Base-by-base conservation (phyloP, 2,888 invertebrate genomes). In the Platycheirus rosarum region DNA sequence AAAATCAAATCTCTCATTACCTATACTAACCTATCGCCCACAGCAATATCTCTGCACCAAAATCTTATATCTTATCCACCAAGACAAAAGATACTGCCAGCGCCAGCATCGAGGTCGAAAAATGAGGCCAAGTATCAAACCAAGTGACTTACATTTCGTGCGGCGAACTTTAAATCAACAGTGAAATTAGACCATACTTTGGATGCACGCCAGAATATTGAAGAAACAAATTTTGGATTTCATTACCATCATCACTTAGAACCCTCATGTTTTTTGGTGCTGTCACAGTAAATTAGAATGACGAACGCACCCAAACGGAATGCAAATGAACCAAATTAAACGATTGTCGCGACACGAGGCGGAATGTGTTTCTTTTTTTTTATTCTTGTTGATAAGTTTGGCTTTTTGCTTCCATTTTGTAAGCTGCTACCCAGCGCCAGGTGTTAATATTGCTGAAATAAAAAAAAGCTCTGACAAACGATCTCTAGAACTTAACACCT, bases 111-210 rank as follows among this genome's bases (percentile, higher is more conserved):
- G 40, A 57, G 57, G 57, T 40, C 57, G 23, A 14, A 13, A 9
- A 74, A 49, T 79, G 53, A 32, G 74, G 60, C 51, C 63, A 62
- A 40, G 13, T 49, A 42, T n/a, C 14, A 26, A 37, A 51, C 18
- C 29, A 32, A 46, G 18, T 79, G 68, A 37, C 68, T 57, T 40
- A 40, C 14, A 55, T 74, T 73, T 63, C 74, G 74, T 79, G 78
- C 68, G 40, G 44, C 62, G 74, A 57, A 77, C 42, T 18, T 68
- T 48, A 7, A 71, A 77, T 71, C 48, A 49, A 23, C 35, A 13
- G 4, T 35, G 73, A 62, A 68, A 68, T 40, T 63, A 14, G 74
- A 79, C 74, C 74, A 26, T 40, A 40, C 40, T 57, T 23, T 16
- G 8, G 32, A 9, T 55, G 55, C 37, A 49, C 2, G 37, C 2